phyloP scores from a whole-genome alignment of 2,113 vertebrate genomes.

The Ceyx cyanopectus region DNA sequence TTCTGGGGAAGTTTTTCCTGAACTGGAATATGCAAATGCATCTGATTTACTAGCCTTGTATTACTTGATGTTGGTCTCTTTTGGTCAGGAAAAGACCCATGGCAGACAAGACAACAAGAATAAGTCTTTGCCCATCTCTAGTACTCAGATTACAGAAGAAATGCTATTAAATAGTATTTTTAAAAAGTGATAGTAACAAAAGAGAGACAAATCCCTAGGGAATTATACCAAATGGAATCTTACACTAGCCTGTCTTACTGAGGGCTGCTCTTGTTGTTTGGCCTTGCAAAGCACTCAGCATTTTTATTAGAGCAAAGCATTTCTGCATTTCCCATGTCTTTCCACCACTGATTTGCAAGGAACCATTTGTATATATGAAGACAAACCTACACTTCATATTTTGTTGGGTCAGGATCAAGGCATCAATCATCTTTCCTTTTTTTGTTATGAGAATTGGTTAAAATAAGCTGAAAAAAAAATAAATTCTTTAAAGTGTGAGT shows the following conservation, averaged over 20 bases:
- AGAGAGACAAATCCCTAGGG: neutral
- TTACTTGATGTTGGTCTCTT: neutral
- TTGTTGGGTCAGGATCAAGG: neutral
- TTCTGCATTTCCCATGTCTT: constrained; percentile 35
- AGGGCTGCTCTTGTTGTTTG: constrained; percentile 11
- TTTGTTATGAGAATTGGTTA: constrained; percentile 13
- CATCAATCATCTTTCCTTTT: neutral
- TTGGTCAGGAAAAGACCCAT: neutral
- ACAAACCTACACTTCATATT: constrained; percentile 22
- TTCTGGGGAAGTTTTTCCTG: too few relatives aligned
- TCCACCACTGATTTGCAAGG: neutral
- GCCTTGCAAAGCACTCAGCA: constrained; percentile 38
- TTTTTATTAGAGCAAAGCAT: constrained; percentile 21
- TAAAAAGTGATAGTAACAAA: neutral
- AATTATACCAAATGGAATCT: neutral
- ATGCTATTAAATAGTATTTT: neutral
- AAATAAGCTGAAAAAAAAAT: constrained; percentile 10
- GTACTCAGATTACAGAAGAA: neutral
- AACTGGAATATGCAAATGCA: neutral
- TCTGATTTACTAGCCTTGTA: neutral
- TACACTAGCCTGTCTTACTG: neutral
- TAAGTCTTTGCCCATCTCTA: neutral
- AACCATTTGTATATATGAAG: neutral
- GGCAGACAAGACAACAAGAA: neutral
- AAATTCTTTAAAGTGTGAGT: neutral